These are phyloP conservation scores for Takifugu ocellatus DNA, from an alignment of 2,797 vertebrate genomes.

Conservation along the genomic window DNA sequence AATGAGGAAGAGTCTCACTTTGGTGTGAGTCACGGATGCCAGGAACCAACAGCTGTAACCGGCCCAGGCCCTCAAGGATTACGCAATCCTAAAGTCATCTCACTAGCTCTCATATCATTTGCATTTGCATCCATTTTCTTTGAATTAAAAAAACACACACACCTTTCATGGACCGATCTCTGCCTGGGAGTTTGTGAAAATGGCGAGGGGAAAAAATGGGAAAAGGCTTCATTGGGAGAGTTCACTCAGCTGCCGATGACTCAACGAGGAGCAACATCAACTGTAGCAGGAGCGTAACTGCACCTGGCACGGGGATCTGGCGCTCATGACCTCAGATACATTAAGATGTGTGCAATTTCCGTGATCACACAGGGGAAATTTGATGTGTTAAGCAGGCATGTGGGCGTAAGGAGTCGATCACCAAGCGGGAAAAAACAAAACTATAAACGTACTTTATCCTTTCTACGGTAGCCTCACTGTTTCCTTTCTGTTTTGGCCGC, in stretches of 20 bases:
- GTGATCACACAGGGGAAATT: slow-evolving; percentile 32
- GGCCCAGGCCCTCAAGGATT: slow-evolving; percentile 37
- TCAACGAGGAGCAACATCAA: slow-evolving; percentile 40
- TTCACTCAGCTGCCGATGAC: slow-evolving; percentile 42
- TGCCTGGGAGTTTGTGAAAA: slow-evolving; percentile 49
- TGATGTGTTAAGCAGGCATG: slow-evolving; percentile 19
- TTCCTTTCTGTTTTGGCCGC: slow-evolving; percentile 36
- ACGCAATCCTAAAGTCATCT: slow-evolving; percentile 50
- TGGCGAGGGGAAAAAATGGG: slow-evolving; percentile 36
- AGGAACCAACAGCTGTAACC: slow-evolving; percentile 41
- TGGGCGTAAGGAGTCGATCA: slow-evolving; percentile 17
- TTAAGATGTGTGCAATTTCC: slow-evolving; percentile 11
- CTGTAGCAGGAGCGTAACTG: slow-evolving; percentile 17
- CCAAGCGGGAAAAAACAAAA: slow-evolving; percentile 16
- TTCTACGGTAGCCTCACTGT: slow-evolving; percentile 43
- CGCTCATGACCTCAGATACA: slow-evolving; percentile 10
- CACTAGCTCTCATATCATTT: slow-evolving; percentile 46
- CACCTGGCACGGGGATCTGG: slow-evolving; percentile 22
- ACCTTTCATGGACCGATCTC: slow-evolving; percentile 25
- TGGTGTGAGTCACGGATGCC: slow-evolving; percentile 22
- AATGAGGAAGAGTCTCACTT: slow-evolving; percentile 8
- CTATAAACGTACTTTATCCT: too few relatives aligned
- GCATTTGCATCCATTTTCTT: slow-evolving; percentile 6
- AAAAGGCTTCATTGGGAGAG: slow-evolving; percentile 38
- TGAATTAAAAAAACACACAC: slow-evolving; percentile 20